A percentile compares a stretch with the other conserved stretches of the same genome.
These are phyloP conservation scores for Stenopsyche tienmushanensis DNA, from an alignment of 1,140 invertebrate genomes.

Conservation along the genomic window DNA sequence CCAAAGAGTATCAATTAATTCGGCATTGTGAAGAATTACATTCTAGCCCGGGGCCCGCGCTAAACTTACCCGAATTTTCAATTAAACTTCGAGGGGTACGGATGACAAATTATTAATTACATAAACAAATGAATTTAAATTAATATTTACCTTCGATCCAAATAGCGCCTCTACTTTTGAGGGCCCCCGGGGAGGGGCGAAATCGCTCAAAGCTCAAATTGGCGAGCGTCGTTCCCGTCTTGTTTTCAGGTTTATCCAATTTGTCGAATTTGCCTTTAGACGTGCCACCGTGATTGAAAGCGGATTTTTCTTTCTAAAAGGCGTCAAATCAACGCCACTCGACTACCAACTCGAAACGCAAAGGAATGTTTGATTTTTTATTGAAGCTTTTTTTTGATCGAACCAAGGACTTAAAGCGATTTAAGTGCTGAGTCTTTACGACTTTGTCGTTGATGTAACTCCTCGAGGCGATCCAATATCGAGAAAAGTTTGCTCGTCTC, in stretches of 20 bases:
- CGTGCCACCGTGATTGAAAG: constrained; percentile 11
- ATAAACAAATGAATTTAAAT: constrained; percentile 11
- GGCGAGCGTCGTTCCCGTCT: background rate
- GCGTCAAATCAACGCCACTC: constrained; percentile 5
- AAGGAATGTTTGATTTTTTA: background rate
- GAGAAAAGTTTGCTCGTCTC: too few relatives aligned
- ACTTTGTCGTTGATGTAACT: background rate
- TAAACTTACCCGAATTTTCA: background rate
- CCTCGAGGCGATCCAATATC: background rate
- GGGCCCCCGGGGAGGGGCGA: background rate
- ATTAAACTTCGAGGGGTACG: background rate
- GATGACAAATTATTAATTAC: constrained; percentile 13
- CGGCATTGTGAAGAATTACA: background rate
- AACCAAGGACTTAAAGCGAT: too few relatives aligned
- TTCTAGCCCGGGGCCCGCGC: background rate
- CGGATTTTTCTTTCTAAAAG: constrained; percentile 10
- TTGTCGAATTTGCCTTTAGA: constrained; percentile 15
- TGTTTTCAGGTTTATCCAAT: constrained; percentile 14
- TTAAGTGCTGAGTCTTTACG: background rate
- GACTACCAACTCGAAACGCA: background rate
- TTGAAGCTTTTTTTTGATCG: too few relatives aligned
- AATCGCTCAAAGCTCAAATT: constrained; percentile 7
- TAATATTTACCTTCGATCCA: constrained; percentile 4
- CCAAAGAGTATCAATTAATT: background rate
- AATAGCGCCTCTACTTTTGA: background rate